Conservation (phyloP, 2,113 vertebrate genomes). For the Daubentonia madagascariensis region DNA sequence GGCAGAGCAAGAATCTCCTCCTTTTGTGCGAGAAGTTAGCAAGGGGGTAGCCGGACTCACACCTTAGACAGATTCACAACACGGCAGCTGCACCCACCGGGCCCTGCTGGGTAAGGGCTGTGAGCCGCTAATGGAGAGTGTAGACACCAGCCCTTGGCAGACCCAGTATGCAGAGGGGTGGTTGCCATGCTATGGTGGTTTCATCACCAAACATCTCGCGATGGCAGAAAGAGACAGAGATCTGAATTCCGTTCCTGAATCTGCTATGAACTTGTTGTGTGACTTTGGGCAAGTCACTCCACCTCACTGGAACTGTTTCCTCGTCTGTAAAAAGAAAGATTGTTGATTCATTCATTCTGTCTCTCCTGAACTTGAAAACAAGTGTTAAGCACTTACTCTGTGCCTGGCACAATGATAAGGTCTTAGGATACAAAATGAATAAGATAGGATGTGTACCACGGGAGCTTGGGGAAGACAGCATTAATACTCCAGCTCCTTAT, state of each 20-base stretch:
- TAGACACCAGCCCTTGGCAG: accelerated
- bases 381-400: background rate
- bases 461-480: background rate
- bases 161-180: background rate
- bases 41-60: background rate
- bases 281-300: background rate
- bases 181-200: background rate
- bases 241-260: background rate
- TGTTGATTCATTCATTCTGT: background rate
- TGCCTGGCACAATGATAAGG: background rate
- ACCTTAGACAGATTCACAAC: background rate
- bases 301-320: background rate
- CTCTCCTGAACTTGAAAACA: background rate
- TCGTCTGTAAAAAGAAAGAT: background rate
- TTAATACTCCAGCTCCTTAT: background rate
- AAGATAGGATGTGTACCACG: background rate
- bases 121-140: no score
- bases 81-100: background rate
- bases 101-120: background rate
- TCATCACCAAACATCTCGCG: background rate
- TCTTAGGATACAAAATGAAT: background rate
- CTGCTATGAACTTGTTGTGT: background rate
- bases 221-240: background rate
- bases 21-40: background rate
- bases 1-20: background rate